A percentile compares a stretch with the other conserved stretches of the same genome.
These are phyloP conservation scores for Cercopithecus petaurista DNA, from an alignment of 2,797 vertebrate genomes.

Conservation along the genomic window DNA sequence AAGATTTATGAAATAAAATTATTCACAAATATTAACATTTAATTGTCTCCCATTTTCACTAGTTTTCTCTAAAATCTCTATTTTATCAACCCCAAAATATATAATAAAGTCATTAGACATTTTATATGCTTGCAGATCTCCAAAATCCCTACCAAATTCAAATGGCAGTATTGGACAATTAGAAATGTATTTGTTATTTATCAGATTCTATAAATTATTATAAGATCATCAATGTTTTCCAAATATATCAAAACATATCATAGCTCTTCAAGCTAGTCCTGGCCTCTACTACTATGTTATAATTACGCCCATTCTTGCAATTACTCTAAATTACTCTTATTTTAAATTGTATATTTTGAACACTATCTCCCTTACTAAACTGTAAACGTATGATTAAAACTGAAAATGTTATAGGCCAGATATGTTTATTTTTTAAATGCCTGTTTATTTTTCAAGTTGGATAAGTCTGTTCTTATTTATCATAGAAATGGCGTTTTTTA, in stretches of 20 bases:
- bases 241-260: background rate
- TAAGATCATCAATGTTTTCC: background rate
- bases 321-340: background rate
- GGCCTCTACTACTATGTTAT: background rate
- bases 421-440: background rate
- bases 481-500: background rate
- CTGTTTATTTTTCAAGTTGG: background rate
- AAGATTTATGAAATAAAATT: background rate
- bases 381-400: background rate
- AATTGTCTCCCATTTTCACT: background rate
- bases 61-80: background rate
- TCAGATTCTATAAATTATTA: background rate
- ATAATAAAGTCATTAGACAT: background rate
- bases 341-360: background rate
- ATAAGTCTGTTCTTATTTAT: background rate
- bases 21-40: slow-evolving; percentile 9
- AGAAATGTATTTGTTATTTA: background rate
- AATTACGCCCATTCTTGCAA: background rate
- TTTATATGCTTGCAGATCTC: background rate
- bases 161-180: background rate
- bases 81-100: background rate
- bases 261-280: background rate
- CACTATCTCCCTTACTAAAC: background rate
- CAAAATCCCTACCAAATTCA: background rate
- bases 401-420: background rate